Evolutionary conservation across 2,797 vertebrate species (phyloP), one percentile per base, ranked within the genome.

Genomic region (Poecilia velifera): DNA sequence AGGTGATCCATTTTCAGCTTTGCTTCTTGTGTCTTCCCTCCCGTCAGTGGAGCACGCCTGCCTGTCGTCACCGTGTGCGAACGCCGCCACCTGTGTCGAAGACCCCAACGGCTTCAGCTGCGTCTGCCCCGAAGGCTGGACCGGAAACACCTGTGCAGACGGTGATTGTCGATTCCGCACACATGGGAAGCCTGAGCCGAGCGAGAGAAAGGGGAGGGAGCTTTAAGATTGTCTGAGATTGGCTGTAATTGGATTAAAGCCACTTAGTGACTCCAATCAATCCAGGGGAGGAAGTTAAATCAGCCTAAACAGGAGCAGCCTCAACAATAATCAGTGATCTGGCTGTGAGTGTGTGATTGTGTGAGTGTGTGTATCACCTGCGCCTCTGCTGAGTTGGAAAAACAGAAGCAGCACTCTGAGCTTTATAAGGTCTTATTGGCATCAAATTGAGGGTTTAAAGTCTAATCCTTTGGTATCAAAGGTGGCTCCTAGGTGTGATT

Each of bases 21-120:
- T 66, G 62, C 41, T 76, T 46, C 51, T 39, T 76, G 62, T 9
- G 4, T 76, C 72, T 47, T 31, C 79, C 74, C 55, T 57, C 36
- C 45, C 55, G 9, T 82, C 90, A 96, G 96, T 96, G 84, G 96
- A 96, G 76, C 95, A 96, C 3, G 96, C 96, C 0, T 96, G 96
- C 88, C 87, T 96, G 74, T 95, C 95, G 0, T 93, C 93, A 72
- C 96, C 96, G 0, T 96, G 96, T 88, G 22, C 82, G 73, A 96
- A 96, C n/a, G 93, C 84, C 41, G 96, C 94, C 51, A 94, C 92
- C 6, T 96, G 96, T 80, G 84, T 93, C 41, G 95, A 96, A 85
- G 83, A 96, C 85, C 91, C 90, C 0, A 84, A 90, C 0, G 94
- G 94, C 74, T 96, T 96, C 89, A 95, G 89, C 82, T 96, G 96